phyloP scores from a whole-genome alignment of 1,140 invertebrate species.

The Ruditapes philippinarum region DNA sequence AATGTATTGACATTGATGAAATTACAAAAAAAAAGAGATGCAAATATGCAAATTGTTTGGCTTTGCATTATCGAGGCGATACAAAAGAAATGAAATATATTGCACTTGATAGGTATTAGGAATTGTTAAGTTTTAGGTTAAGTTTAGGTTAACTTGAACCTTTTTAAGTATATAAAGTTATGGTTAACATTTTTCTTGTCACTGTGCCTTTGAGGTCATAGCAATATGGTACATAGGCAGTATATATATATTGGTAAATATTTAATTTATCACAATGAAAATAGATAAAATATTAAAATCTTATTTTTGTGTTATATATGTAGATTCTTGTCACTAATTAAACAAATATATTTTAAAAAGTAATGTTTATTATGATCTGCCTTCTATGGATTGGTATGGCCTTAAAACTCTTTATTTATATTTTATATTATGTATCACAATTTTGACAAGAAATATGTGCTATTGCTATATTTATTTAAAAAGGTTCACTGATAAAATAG shows the following conservation, averaged over 20 bases:
- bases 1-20: too few relatives aligned
- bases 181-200: background rate
- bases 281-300: too few relatives aligned
- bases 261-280: too few relatives aligned
- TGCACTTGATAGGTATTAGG: background rate
- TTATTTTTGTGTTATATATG: too few relatives aligned
- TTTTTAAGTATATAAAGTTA: background rate
- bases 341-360: too few relatives aligned
- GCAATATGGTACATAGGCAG: background rate
- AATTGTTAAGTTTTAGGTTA: background rate
- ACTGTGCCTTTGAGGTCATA: background rate
- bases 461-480: constrained; percentile 8
- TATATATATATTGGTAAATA: too few relatives aligned
- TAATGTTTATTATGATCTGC: too few relatives aligned
- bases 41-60: too few relatives aligned
- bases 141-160: background rate
- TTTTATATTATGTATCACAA: background rate
- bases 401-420: background rate
- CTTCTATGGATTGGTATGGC: background rate
- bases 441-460: background rate
- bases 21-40: too few relatives aligned
- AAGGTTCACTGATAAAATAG: background rate
- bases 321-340: too few relatives aligned
- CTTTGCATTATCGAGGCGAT: too few relatives aligned
- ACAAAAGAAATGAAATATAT: background rate